Conservation (phyloP, 2,888 invertebrate genomes). For the Lithophane ornitopus region DNA sequence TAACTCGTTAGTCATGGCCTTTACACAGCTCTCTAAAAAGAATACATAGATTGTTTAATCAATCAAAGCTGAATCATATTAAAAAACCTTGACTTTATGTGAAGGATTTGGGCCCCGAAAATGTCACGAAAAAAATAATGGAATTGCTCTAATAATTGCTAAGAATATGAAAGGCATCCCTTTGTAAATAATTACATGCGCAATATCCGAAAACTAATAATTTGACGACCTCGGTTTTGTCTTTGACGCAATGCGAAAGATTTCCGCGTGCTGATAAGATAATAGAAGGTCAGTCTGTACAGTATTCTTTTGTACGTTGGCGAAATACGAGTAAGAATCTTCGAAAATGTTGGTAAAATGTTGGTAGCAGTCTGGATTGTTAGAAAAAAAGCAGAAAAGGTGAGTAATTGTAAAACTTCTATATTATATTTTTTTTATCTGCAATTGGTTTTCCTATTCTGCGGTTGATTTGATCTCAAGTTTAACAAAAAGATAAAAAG, state of each 20-base stretch:
- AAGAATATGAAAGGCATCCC: conserved; percentile 8
- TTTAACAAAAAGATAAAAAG: background rate
- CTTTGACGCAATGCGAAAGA: conserved; percentile 61
- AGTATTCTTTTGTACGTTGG: conserved; percentile 34
- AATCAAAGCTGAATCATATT: background rate
- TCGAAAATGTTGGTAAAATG: background rate
- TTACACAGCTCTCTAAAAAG: too few species aligned
- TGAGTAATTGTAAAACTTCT: background rate
- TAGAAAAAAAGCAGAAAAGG: background rate
- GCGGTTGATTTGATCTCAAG: background rate
- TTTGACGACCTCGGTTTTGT: conserved; percentile 51
- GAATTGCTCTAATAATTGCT: too few species aligned
- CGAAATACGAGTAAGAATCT: conserved; percentile 14
- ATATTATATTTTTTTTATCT: background rate
- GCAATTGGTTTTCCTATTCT: background rate
- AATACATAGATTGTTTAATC: too few species aligned
- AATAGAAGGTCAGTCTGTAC: conserved; percentile 53
- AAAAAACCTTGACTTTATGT: background rate
- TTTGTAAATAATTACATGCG: conserved; percentile 15
- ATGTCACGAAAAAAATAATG: background rate
- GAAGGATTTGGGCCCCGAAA: background rate
- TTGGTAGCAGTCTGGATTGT: background rate
- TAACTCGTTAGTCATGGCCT: too few species aligned
- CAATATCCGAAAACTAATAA: conserved; percentile 38
- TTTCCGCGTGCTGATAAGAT: conserved; percentile 66